These are phyloP conservation scores for Anthopleura sola DNA, from an alignment of 64 coral and sea anemone species.

Conservation along the genomic window DNA sequence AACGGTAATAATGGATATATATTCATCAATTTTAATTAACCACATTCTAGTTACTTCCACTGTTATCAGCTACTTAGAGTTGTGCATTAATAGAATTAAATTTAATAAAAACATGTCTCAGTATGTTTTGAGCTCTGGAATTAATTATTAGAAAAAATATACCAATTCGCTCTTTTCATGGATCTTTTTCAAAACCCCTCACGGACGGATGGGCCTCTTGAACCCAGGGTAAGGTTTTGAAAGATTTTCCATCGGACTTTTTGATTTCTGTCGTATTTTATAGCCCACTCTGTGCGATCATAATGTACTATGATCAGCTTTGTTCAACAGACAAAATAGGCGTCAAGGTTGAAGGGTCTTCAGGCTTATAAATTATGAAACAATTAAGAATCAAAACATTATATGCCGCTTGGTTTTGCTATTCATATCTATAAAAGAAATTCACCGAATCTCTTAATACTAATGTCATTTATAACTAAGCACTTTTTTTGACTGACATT, in stretches of 20 bases:
- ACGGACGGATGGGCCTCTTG: too few species aligned
- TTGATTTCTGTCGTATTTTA: neutral
- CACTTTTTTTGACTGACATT: neutral
- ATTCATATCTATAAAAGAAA: neutral
- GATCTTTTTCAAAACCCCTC: too few species aligned
- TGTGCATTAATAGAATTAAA: neutral
- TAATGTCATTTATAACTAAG: neutral
- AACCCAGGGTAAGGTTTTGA: too few species aligned
- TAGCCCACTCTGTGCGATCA: neutral
- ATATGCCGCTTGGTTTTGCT: neutral
- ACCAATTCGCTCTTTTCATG: too few species aligned
- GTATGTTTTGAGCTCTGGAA: too few species aligned
- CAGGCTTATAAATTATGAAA: neutral
- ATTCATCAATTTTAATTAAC: neutral
- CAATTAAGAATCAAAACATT: neutral
- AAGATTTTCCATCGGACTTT: neutral
- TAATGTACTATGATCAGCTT: neutral
- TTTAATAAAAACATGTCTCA: neutral
- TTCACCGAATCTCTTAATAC: neutral
- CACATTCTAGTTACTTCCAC: neutral
- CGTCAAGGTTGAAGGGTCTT: neutral
- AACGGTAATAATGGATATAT: neutral
- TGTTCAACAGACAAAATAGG: neutral
- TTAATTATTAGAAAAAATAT: too few species aligned
- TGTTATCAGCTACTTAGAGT: neutral